Percentiles rank a stretch among this genome's conserved stretches.
These are phyloP conservation scores for Casuarius casuarius DNA, from an alignment of 2,113 vertebrate species.

Conservation along the genomic window DNA sequence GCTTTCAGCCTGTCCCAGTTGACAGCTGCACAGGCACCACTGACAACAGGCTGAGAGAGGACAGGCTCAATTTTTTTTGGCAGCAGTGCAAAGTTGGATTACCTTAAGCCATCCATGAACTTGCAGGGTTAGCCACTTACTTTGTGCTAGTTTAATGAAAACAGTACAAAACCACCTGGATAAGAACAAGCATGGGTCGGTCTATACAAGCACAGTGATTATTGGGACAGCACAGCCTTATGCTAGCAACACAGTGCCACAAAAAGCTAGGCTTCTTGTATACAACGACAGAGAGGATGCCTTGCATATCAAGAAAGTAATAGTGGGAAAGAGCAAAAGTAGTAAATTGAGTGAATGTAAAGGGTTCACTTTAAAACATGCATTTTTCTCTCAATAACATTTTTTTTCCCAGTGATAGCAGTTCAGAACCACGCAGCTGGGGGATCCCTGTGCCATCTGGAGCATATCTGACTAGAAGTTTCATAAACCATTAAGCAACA, in stretches of 20 bases:
- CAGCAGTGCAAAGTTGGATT: neutral
- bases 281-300: neutral
- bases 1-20: neutral
- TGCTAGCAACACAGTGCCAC: accelerated
- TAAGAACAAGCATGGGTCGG: neutral
- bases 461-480: neutral
- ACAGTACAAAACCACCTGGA: neutral
- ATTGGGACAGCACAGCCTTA: neutral
- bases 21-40: neutral
- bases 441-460: constrained; percentile 22
- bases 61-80: accelerated
- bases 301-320: neutral
- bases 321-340: neutral
- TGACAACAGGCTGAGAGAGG: neutral
- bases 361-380: neutral
- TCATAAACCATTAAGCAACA: neutral
- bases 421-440: neutral
- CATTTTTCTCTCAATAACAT: neutral
- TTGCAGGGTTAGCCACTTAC: neutral
- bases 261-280: neutral
- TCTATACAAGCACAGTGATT: neutral
- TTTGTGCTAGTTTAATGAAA: neutral
- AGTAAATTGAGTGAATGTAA: neutral
- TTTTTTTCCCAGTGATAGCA: neutral
- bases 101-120: neutral